Evolutionary conservation across 2,113 vertebrate species (phyloP).

Genomic region (Recurvirostra avosetta): DNA sequence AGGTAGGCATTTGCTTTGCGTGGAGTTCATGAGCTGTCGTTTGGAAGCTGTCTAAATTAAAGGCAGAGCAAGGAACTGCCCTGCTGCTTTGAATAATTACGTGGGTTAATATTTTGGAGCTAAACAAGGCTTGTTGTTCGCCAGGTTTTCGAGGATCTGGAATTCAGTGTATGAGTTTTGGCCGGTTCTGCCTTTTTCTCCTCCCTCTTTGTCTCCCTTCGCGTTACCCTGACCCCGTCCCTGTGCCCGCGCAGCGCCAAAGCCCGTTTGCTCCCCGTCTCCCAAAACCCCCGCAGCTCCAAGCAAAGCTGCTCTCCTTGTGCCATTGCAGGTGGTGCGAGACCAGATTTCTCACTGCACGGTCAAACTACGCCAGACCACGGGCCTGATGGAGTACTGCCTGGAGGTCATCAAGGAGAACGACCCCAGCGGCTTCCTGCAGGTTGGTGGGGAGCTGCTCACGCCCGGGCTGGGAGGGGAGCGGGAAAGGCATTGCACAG

Average conservation of each 20-base stretch:
- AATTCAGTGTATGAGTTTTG: accelerated
- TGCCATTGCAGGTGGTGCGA: conserved; percentile 86
- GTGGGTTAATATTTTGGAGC: not conserved
- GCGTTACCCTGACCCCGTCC: accelerated
- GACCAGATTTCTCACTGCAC: conserved; percentile 99
- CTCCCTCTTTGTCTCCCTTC: not conserved
- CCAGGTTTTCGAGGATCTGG: not conserved
- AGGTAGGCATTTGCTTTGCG: not conserved
- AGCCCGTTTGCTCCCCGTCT: not conserved
- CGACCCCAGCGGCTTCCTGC: conserved; percentile 95
- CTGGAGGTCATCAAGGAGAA: conserved; percentile 99
- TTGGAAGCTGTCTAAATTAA: not conserved
- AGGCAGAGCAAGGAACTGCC: not conserved
- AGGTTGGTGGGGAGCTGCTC: conserved; percentile 72
- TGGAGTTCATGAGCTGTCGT: not conserved
- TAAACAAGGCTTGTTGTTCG: not conserved
- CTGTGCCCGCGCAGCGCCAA: not conserved
- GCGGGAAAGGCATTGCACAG: accelerated
- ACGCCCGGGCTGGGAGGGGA: not conserved
- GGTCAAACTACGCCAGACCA: conserved; percentile 97
- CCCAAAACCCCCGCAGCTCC: not conserved
- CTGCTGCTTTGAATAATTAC: not conserved
- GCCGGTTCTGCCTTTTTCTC: not conserved
- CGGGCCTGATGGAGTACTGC: conserved; percentile 97
- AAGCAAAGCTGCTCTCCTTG: not conserved